Evolutionary conservation across 2,888 invertebrate species (phyloP), one percentile per base, ranked within the genome.

Genomic region (Drosophila nigricruria): DNA sequence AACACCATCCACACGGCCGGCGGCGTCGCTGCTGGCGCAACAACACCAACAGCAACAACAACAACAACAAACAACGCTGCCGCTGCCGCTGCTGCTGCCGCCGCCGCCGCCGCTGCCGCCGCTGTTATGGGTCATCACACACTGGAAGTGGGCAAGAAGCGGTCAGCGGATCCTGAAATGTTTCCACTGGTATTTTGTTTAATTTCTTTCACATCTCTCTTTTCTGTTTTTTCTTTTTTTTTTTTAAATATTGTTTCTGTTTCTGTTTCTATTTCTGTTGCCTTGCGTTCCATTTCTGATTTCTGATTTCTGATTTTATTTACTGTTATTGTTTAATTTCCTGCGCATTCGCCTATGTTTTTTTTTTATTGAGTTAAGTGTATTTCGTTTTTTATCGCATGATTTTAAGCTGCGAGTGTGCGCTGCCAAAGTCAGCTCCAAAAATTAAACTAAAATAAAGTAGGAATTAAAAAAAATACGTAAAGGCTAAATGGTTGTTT

Each of bases 91-190:
- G n/a, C 89, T 56, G 86, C 84, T 54, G 85, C 85, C 79, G 89
- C 91, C 66, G 90, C 90, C 91, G 90, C 95, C 94, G 95, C 96
- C 94, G 95, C 95, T 94, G 94, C 94, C 94, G 94, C 91, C 75
- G 81, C 89, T 79, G 88, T 91, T 73, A 91, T 85, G 85, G 89
- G 85, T 87, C 92, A 92, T 73, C 80, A 82, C 87, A 94, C 95
- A 94, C 95, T 96, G 95, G 97, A 97, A 95, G 95, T 96, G 94
- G 97, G 97, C 96, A 97, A 97, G 97, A 98, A 98, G 96, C 97
- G 98, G 95, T 96, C 97, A 95, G 95, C 95, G 94, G 96, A 96
- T 94, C 96, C 96, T 94, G 96, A 97, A 95, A 95, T 97, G 95
- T 95, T 98, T 91, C 93, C 92, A 96, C 97, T 98, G 98, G 98